Base-by-base conservation (phyloP, 2,797 vertebrate genomes). In the Bovichtus variegatus region DNA sequence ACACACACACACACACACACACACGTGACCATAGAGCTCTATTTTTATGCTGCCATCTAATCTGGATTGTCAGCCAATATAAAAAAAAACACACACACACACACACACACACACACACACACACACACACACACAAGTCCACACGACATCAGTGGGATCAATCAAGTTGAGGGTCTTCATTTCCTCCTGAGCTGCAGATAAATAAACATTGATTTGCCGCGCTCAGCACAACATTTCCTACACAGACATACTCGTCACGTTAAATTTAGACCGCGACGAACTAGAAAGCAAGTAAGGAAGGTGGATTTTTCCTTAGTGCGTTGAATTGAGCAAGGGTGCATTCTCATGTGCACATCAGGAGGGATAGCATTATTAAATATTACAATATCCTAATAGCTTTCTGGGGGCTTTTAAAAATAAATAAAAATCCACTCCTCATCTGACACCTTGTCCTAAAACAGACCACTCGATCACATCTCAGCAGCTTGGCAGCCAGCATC, bases 141-240 rank as follows among this genome's bases (percentile, higher is more conserved):
- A 57, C 55, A 76, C 36, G 2, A 51, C 43, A 80, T 80, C 58
- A 76, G 38, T 44, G 31, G 53, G 73, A 88, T 92, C 80, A 72
- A 80, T 91, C 77, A 73, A 15, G 64, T 46, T 76, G 74, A 86
- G 74, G 66, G 63, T 40, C 76, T 78, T 81, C 84, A 72, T 80
- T 90, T 93, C 81, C 78, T 84, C 69, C 84, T 79, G 81, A 88
- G 88, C 92, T 86, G 90, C 83, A 87, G 87, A 91, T 89, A 84
- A 89, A 87, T 78, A 87, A 82, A 77, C 87, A 94, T 93, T 41
- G 86, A 95, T 93, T 90, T 87, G 65, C 61, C 55, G 80, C 3
- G 38, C 84, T 93, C 90, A 93, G 91, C 89, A 87, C 84, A 87
- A 85, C 81, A 72, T 69, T 62, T 79, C 70, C 84, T 70, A 43